A percentile compares a stretch with the other conserved stretches of the same genome.
These are phyloP conservation scores for Brachionus sp. DNA, from an alignment of 1,140 invertebrate genomes.

Conservation along the genomic window DNA sequence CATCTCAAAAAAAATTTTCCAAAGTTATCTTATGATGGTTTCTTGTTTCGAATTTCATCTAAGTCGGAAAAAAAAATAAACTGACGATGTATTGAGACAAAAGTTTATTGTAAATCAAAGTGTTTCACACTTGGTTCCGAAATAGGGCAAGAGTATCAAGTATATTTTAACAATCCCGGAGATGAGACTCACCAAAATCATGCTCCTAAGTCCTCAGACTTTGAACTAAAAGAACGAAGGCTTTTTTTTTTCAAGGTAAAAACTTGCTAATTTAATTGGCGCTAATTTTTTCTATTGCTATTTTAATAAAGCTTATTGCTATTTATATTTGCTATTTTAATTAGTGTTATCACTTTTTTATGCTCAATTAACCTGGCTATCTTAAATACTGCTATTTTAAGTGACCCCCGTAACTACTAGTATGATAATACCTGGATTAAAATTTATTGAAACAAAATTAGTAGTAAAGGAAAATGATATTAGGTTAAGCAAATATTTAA, in stretches of 20 bases:
- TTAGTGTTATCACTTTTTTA: no score
- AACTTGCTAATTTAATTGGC: no score
- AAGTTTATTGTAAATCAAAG: not conserved
- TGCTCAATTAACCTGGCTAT: no score
- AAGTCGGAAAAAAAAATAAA: conserved; percentile 1
- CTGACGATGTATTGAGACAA: not conserved
- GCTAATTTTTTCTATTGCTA: no score
- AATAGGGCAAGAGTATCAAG: not conserved
- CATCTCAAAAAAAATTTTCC: no score
- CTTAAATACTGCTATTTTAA: no score
- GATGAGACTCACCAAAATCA: conserved; percentile 15
- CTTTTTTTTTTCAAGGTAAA: no score
- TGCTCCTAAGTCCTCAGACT: conserved; percentile 8
- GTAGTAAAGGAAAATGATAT: not conserved
- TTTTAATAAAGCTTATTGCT: no score
- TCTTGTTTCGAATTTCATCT: conserved; percentile 1
- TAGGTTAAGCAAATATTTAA: not conserved
- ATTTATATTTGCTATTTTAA: no score
- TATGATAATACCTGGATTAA: not conserved
- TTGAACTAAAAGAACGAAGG: conserved; percentile 7
- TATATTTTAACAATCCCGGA: not conserved
- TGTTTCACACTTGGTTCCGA: not conserved
- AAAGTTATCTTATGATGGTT: not conserved
- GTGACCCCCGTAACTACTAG: no score
- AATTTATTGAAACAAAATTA: not conserved